Evolutionary conservation across 2,113 vertebrate genomes (phyloP).

Genomic region (Bagarius yarrelli): DNA sequence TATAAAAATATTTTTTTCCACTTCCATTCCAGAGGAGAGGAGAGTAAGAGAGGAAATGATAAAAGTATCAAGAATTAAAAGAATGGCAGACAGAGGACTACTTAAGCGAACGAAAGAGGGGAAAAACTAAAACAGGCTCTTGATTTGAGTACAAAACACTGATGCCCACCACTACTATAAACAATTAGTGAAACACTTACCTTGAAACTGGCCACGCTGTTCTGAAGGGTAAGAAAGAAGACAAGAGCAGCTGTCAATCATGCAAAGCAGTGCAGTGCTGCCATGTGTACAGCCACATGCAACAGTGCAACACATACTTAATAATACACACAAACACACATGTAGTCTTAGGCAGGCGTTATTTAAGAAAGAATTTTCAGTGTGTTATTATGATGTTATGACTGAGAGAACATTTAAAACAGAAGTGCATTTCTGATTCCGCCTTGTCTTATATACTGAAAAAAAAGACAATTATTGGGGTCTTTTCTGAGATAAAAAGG

Average conservation of each 20-base stretch:
- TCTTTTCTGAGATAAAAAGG: background rate
- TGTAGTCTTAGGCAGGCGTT: background rate
- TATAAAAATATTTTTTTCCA: background rate
- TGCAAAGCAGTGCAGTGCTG: conserved; percentile 69
- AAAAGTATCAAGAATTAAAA: background rate
- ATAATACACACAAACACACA: background rate
- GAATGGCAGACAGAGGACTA: background rate
- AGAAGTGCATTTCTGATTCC: background rate
- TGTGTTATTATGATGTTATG: background rate
- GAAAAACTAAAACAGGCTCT: conserved; percentile 14
- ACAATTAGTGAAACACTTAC: conserved; percentile 68
- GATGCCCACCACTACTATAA: conserved; percentile 59
- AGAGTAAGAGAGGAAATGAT: conserved; percentile 12
- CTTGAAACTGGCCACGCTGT: conserved; percentile 71
- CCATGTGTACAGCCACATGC: conserved; percentile 42
- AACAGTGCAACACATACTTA: background rate
- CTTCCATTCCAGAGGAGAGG: background rate
- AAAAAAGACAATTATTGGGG: background rate
- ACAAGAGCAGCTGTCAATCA: conserved; percentile 74
- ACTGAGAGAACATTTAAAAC: background rate
- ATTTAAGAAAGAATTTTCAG: background rate
- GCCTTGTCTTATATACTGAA: background rate
- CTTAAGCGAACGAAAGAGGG: background rate
- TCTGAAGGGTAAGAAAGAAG: conserved; percentile 72
- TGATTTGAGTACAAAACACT: conserved; percentile 37